Percentiles rank a stretch among this genome's conserved stretches.
Evolutionary conservation across 2,113 vertebrate species (phyloP).

Genomic region (Xenopus borealis): DNA sequence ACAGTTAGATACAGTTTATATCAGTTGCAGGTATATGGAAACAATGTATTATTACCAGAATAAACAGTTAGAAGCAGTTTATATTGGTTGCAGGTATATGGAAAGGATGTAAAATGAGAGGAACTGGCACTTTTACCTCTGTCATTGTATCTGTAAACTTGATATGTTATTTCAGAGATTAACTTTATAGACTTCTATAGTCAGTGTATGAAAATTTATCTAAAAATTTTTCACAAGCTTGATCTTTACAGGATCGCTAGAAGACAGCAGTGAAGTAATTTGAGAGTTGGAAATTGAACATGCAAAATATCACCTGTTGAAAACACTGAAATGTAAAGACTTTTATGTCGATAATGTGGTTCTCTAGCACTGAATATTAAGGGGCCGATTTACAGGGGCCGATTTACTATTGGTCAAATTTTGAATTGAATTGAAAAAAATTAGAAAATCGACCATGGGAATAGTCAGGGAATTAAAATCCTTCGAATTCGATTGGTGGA

Average conservation of each 20-base stretch:
- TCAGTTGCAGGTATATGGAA: no score
- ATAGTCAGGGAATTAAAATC: no score
- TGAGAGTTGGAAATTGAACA: conserved; percentile 70
- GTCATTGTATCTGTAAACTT: conserved; percentile 80
- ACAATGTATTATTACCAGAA: no score
- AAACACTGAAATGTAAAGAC: conserved; percentile 57
- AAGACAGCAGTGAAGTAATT: conserved; percentile 74
- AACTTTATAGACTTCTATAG: conserved; percentile 82
- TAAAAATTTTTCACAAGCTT: conserved; percentile 67
- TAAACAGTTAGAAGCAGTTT: no score
- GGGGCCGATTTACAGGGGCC: no score
- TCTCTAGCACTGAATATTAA: conserved; percentile 49
- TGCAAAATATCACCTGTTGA: conserved; percentile 76
- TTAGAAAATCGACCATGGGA: no score
- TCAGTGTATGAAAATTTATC: conserved; percentile 78
- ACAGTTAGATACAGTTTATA: no score
- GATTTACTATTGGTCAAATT: no score
- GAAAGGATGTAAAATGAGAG: conserved; percentile 66
- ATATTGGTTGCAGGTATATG: no score
- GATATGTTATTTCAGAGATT: conserved; percentile 87
- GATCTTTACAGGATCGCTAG: conserved; percentile 65
- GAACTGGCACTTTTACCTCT: conserved; percentile 55
- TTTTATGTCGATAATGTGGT: conserved; percentile 50
- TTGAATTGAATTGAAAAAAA: no score
- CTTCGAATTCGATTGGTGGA: no score